Base-by-base conservation (phyloP, 2,113 vertebrate genomes). In the Tinamus guttatus region DNA sequence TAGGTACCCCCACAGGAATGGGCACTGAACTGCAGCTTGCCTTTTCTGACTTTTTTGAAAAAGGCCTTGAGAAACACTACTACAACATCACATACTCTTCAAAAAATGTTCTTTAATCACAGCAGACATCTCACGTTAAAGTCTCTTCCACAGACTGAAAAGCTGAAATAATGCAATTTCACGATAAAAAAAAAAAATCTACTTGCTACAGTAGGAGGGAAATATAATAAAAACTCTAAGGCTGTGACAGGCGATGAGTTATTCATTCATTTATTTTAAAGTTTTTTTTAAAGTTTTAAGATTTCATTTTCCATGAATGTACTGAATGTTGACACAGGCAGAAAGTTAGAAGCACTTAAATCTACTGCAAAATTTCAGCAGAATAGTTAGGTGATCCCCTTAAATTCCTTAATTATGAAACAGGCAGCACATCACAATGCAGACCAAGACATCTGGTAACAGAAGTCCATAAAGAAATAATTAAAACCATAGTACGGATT, bases 111-210 rank as follows among this genome's bases (percentile, higher is more conserved):
- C 63, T 69, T 74, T 49, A 74, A 77, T 54, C 75, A 58, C 54
- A 62, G 62, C 1, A 59, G 88, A 62, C 52, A 62, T 49, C 30
- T 76, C 52, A 65, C 18, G 34, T 69, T 69, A 62, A 65, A 11
- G 21, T 80, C 75, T 89, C 41, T 69, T 67, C 38, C 65, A 69
- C 41, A 69, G 85, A 92, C 34, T 73, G 85, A 93, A 91, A 90
- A 84, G 88, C 65, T 93, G 77, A 87, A 84, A 38, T 52, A 88
- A 95, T 62, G 38, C 3, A 2, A 90, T 71, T 88, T 75, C 84
- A 84, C 62, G 41, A 71, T 7, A 16, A 43, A 43, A 43, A 43
- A 90, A 81, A 86, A 67, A 40, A 18, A 79, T 54, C 58, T 43
- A 73, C 49, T 96, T 24, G 22, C 45, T 73, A 69, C 43, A 76